phyloP scores from a whole-genome alignment of 2,113 vertebrate species.

The Pangasianodon hypophthalmus region DNA sequence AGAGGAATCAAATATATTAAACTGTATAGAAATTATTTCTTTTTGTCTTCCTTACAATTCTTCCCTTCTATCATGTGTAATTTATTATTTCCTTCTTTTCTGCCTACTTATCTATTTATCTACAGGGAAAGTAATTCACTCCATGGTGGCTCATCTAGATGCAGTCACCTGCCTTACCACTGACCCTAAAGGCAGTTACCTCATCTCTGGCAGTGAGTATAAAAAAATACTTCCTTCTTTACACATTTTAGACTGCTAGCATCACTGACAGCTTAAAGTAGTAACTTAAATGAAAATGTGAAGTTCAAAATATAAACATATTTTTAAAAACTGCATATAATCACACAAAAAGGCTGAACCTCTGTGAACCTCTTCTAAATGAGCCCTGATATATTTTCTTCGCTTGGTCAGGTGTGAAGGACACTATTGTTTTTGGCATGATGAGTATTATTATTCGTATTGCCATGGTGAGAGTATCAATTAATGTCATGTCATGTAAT shows the following conservation, averaged over 20 bases:
- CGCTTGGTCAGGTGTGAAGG: not conserved
- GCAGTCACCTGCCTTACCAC: conserved; percentile 89
- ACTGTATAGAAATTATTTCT: not conserved
- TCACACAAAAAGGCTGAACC: not conserved
- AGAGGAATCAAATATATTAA: not conserved
- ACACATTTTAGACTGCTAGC: not conserved
- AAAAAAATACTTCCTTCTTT: not conserved
- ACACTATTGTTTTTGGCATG: not conserved
- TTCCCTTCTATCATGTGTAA: not conserved
- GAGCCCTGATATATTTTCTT: not conserved
- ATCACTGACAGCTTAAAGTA: not conserved
- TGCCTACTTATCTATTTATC: not conserved
- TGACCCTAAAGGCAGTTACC: conserved; percentile 88
- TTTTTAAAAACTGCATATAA: not conserved
- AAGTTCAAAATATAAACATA: not conserved
- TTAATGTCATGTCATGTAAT: not conserved
- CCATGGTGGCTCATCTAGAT: conserved; percentile 91
- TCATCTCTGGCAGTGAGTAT: conserved; percentile 90
- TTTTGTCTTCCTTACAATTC: not conserved
- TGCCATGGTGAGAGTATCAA: not conserved
- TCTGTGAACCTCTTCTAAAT: too few relatives aligned
- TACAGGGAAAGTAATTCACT: conserved; percentile 83
- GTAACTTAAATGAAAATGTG: not conserved
- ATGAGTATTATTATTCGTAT: not conserved
- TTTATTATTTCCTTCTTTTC: not conserved